Percentiles rank a stretch among this genome's conserved stretches.
phyloP scores from a whole-genome alignment of 1,140 invertebrate species.

The Ectropis grisescens region DNA sequence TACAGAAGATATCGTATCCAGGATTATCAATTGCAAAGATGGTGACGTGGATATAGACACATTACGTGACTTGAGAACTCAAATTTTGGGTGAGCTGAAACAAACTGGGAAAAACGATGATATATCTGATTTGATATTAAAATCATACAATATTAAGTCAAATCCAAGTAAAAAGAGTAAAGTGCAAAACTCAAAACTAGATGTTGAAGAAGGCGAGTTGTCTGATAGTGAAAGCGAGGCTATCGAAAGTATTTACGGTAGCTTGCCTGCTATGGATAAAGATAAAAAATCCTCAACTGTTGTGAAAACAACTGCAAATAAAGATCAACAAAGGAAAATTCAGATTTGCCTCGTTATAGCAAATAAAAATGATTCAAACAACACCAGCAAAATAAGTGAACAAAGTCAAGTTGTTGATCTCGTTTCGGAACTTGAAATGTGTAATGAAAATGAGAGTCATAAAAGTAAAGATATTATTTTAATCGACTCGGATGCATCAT shows the following conservation, averaged over 20 bases:
- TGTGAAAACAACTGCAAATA: slow-evolving; percentile 13
- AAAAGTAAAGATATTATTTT: slow-evolving; percentile 1
- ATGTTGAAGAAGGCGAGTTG: slow-evolving; percentile 60
- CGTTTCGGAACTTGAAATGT: slow-evolving; percentile 41
- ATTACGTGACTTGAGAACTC: slow-evolving; percentile 38
- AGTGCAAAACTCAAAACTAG: slow-evolving; percentile 23
- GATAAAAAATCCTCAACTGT: slow-evolving; percentile 18
- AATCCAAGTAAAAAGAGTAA: slow-evolving; percentile 16
- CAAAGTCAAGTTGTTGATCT: slow-evolving; percentile 17
- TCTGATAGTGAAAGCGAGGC: slow-evolving; percentile 65
- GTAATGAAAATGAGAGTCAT: background rate
- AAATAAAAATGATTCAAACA: slow-evolving; percentile 21
- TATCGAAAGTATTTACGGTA: slow-evolving; percentile 57
- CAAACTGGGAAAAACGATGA: slow-evolving; percentile 51
- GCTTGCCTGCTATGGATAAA: slow-evolving; percentile 33
- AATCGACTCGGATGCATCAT: background rate
- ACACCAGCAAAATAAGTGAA: slow-evolving; percentile 6
- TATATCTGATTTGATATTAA: slow-evolving; percentile 54
- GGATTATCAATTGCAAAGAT: slow-evolving; percentile 54
- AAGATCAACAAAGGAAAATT: slow-evolving; percentile 42
- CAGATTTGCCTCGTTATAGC: slow-evolving; percentile 55
- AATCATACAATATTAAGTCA: slow-evolving; percentile 42
- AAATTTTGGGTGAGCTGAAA: slow-evolving; percentile 53
- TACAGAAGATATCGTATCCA: slow-evolving; percentile 50
- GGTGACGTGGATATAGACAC: slow-evolving; percentile 55